Evolutionary conservation across 2,797 vertebrate genomes (phyloP).

Genomic region (Bovichtus variegatus): DNA sequence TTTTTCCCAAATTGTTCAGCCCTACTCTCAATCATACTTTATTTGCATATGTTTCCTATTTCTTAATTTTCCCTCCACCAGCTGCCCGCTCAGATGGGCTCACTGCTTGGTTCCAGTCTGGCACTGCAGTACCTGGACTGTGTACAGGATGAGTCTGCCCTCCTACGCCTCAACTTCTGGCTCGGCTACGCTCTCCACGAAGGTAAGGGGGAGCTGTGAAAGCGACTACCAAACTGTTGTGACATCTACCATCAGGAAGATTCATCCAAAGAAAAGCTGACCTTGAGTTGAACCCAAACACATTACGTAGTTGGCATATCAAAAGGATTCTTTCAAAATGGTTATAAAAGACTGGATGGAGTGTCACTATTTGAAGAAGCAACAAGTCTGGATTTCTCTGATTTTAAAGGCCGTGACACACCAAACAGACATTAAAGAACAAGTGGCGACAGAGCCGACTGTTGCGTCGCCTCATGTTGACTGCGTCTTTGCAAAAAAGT

Average conservation of each 20-base stretch:
- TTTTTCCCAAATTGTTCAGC: no score
- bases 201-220: constrained; percentile 81
- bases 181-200: constrained; percentile 91
- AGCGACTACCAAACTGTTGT: constrained; percentile 2
- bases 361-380: constrained; percentile 9
- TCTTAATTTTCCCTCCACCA: constrained; percentile 73
- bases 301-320: constrained; percentile 46
- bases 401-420: no score
- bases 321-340: constrained; percentile 49
- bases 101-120: constrained; percentile 89
- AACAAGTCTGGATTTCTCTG: constrained; percentile 14
- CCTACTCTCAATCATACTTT: constrained; percentile 2
- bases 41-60: constrained; percentile 10
- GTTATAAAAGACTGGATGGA: not conserved
- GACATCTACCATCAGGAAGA: constrained; percentile 27
- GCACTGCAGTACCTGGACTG: constrained; percentile 94
- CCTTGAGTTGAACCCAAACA: constrained; percentile 51
- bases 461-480: no score
- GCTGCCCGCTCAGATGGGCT: constrained; percentile 96
- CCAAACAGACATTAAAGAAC: no score
- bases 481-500: no score
- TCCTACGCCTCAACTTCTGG: constrained; percentile 95
- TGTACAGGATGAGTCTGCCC: constrained; percentile 90
- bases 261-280: constrained; percentile 33
- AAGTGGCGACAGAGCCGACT: no score